Conservation (phyloP, 1,140 invertebrate genomes). For the Drosophila dunni region DNA sequence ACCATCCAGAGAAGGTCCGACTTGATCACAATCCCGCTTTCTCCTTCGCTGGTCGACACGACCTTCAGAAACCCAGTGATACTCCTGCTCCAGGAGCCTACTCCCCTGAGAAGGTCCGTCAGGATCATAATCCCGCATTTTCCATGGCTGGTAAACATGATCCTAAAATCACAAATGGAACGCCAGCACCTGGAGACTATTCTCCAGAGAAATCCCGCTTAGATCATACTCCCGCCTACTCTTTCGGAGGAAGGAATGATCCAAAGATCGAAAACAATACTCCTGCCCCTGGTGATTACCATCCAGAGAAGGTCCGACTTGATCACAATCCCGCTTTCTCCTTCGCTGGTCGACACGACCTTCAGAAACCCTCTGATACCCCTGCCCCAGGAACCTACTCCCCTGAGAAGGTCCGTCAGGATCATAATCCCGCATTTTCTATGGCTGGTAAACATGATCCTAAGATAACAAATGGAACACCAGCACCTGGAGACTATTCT, state of each 20-base stretch:
- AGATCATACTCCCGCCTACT: conserved; percentile 86
- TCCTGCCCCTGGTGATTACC: conserved; percentile 86
- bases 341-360: conserved; percentile 85
- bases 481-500: too few relatives aligned
- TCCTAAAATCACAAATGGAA: conserved; percentile 86
- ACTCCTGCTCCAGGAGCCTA: conserved; percentile 88
- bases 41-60: conserved; percentile 85
- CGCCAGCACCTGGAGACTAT: conserved; percentile 90
- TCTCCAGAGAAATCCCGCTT: conserved; percentile 90
- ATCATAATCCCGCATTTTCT: too few relatives aligned
- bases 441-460: too few relatives aligned
- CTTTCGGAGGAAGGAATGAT: conserved; percentile 85
- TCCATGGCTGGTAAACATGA: conserved; percentile 87
- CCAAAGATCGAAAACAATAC: conserved; percentile 64
- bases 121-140: conserved; percentile 86
- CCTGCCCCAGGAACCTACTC: conserved; percentile 87
- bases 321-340: conserved; percentile 85
- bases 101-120: conserved; percentile 87
- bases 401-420: conserved; percentile 6
- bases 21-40: conserved; percentile 85
- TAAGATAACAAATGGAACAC: too few relatives aligned
- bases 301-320: conserved; percentile 87
- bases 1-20: conserved; percentile 87
- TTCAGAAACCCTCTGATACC: conserved; percentile 88
- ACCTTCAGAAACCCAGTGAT: conserved; percentile 87